Conservation (phyloP, 2,113 vertebrate species). For the Elanoides forficatus region DNA sequence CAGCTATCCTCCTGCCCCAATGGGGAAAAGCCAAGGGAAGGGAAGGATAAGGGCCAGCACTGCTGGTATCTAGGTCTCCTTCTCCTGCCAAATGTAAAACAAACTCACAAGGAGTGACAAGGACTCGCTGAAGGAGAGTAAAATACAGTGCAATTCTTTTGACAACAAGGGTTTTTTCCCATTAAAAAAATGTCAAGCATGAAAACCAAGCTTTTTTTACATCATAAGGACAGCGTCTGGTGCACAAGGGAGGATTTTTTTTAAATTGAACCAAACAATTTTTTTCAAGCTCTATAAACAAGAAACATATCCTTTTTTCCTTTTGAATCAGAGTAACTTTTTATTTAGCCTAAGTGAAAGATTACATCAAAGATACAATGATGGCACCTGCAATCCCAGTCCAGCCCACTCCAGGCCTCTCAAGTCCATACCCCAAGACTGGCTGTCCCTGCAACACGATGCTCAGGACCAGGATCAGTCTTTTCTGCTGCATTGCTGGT, state of each 20-base stretch:
- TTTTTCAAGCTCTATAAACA: not conserved
- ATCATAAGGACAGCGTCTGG: accelerated
- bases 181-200: not conserved
- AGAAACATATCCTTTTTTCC: not conserved
- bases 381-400: not conserved
- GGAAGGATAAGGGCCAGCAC: not conserved
- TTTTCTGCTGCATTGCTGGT: not conserved
- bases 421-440: not conserved
- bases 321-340: not conserved
- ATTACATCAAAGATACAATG: not conserved
- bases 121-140: not conserved
- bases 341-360: not conserved
- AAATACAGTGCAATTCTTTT: not conserved
- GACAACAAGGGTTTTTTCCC: not conserved
- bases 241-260: not conserved
- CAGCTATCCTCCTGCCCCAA: not conserved
- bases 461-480: not conserved
- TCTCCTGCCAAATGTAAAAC: not conserved
- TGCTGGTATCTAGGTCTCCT: not conserved
- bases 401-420: not conserved
- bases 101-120: not conserved
- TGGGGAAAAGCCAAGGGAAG: not conserved
- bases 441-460: not conserved
- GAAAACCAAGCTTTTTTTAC: not conserved
- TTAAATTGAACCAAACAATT: not conserved